These are phyloP conservation scores for Mythimna impura DNA, from an alignment of 2,888 invertebrate species.

Conservation along the genomic window DNA sequence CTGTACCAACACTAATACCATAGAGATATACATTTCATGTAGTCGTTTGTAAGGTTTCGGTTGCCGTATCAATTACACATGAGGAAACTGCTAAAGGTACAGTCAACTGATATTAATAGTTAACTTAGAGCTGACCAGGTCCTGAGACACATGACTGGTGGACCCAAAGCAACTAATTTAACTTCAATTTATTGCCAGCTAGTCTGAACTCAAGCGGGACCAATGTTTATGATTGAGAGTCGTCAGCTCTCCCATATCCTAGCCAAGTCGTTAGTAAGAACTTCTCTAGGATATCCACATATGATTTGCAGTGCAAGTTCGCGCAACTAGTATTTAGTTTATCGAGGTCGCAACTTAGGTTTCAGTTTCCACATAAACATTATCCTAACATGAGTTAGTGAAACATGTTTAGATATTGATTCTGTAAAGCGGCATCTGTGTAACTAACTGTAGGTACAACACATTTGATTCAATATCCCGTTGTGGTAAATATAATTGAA, in stretches of 20 bases:
- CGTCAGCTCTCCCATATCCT: slow-evolving; percentile 60
- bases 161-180: slow-evolving; percentile 75
- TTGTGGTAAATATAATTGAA: not conserved
- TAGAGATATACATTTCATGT: slow-evolving; percentile 45
- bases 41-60: slow-evolving; percentile 39
- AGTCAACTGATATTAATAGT: slow-evolving; percentile 56
- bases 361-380: slow-evolving; percentile 43
- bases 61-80: slow-evolving; percentile 58
- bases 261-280: slow-evolving; percentile 43
- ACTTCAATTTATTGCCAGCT: slow-evolving; percentile 74
- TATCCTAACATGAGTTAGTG: slow-evolving; percentile 37
- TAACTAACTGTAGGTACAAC: not conserved
- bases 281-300: slow-evolving; percentile 46
- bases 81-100: slow-evolving; percentile 51
- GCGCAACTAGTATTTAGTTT: slow-evolving; percentile 45
- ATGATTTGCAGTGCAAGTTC: slow-evolving; percentile 47
- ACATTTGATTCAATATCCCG: not conserved
- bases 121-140: slow-evolving; percentile 28
- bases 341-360: slow-evolving; percentile 37
- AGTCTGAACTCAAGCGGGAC: slow-evolving; percentile 62
- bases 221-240: slow-evolving; percentile 66
- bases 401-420: slow-evolving; percentile 17
- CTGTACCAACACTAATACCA: slow-evolving; percentile 29
- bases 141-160: slow-evolving; percentile 52
- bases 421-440: not conserved